phyloP scores from a whole-genome alignment of 2,797 vertebrate species.

The Rhynchonycteris naso region DNA sequence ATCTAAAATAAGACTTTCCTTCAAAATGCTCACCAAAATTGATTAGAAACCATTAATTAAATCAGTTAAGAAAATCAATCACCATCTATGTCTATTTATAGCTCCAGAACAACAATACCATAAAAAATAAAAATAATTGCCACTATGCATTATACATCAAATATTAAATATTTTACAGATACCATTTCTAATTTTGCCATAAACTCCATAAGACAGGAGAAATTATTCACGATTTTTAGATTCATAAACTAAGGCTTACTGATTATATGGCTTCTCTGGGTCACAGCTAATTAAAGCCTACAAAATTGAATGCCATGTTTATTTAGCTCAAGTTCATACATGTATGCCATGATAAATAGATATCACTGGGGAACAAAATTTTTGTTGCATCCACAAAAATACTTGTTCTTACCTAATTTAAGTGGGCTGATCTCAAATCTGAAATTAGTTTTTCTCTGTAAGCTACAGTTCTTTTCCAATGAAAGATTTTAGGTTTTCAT shows the following conservation, averaged over 20 bases:
- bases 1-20: not conserved
- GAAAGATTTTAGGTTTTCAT: too few species aligned
- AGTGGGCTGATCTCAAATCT: too few species aligned
- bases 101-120: not conserved
- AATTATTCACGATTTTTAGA: conserved; percentile 34
- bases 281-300: conserved; percentile 8
- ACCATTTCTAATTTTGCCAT: conserved; percentile 14
- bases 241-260: conserved; percentile 17
- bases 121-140: conserved; percentile 11
- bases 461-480: too few species aligned
- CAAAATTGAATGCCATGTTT: not conserved
- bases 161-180: conserved; percentile 9
- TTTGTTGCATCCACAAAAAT: too few species aligned
- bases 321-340: not conserved
- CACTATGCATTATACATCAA: not conserved
- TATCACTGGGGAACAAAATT: too few species aligned
- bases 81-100: not conserved
- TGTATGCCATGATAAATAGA: not conserved
- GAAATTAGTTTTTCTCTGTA: too few species aligned
- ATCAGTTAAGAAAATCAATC: not conserved
- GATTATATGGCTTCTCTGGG: not conserved
- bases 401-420: too few species aligned
- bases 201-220: not conserved
- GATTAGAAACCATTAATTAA: not conserved
- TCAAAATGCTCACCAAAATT: not conserved